Evolutionary conservation across 2,888 invertebrate species (phyloP).

Genomic region (Colostygia pectinataria): DNA sequence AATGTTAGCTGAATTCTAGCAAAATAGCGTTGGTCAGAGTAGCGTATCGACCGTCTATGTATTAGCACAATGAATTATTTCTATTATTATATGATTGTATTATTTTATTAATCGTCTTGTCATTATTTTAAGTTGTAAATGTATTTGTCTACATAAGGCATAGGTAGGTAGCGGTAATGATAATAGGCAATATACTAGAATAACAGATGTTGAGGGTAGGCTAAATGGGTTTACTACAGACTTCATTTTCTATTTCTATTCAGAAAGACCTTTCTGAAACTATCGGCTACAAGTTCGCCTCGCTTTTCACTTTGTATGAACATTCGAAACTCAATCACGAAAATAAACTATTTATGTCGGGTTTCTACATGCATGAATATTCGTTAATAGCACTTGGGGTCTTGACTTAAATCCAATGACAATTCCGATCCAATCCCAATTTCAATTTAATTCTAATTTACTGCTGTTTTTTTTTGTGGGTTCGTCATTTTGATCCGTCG

Average conservation of each 20-base stretch:
- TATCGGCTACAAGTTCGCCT: too few relatives aligned
- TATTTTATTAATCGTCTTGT: conserved; percentile 79
- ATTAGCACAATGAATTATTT: conserved; percentile 76
- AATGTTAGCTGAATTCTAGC: conserved; percentile 56
- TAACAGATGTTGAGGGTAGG: conserved; percentile 44
- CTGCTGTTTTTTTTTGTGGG: too few relatives aligned
- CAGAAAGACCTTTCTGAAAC: too few relatives aligned
- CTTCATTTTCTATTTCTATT: conserved; percentile 37
- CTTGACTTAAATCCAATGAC: too few relatives aligned
- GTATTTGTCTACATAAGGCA: conserved; percentile 73
- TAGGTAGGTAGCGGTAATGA: conserved; percentile 79
- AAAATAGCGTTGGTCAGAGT: conserved; percentile 45
- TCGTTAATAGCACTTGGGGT: too few relatives aligned
- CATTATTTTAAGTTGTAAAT: conserved; percentile 83
- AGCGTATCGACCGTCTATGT: conserved; percentile 56
- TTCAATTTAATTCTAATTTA: too few relatives aligned
- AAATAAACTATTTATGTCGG: too few relatives aligned
- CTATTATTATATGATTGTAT: conserved; percentile 61
- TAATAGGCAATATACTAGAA: conserved; percentile 74
- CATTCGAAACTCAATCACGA: too few relatives aligned
- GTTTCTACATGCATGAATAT: too few relatives aligned
- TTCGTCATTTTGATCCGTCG: too few relatives aligned
- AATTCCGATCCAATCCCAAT: too few relatives aligned
- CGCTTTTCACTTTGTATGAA: too few relatives aligned
- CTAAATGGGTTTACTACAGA: conserved; percentile 22